These are phyloP conservation scores for Anagyrus pseudococci DNA, from an alignment of 2,888 invertebrate species.

Conservation along the genomic window DNA sequence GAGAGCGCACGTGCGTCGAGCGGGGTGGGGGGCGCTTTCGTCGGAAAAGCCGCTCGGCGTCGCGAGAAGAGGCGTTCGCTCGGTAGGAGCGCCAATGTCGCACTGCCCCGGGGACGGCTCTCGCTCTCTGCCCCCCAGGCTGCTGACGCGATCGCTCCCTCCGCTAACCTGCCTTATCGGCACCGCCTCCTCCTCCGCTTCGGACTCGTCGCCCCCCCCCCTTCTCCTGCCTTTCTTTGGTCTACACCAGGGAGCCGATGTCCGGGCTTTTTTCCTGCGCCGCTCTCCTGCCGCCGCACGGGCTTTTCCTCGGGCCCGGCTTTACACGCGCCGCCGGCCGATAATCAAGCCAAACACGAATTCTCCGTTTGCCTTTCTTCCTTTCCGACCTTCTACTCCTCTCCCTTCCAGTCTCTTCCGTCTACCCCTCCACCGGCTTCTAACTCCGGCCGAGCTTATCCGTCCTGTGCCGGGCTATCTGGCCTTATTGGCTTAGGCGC, in stretches of 20 bases:
- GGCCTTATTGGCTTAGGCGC: neutral
- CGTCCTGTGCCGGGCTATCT: too few species aligned
- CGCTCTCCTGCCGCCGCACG: conserved; percentile 18
- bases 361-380: conserved; percentile 8
- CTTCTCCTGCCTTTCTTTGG: neutral
- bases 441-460: too few species aligned
- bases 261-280: too few species aligned
- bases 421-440: too few species aligned
- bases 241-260: neutral
- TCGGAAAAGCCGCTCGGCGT: neutral
- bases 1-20: neutral
- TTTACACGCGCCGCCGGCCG: neutral
- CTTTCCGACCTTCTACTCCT: neutral
- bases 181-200: conserved; percentile 19
- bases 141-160: too few species aligned
- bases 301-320: conserved; percentile 7
- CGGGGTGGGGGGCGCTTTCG: too few species aligned
- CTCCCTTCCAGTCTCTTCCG: neutral
- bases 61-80: neutral
- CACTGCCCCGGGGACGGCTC: conserved; percentile 14
- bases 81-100: conserved; percentile 9
- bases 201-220: neutral
- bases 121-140: neutral
- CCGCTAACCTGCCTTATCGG: conserved; percentile 25
- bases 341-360: conserved; percentile 28